A percentile compares a stretch with the other conserved stretches of the same genome.
These are phyloP conservation scores for Orchesellides sinensis DNA, from an alignment of 2,888 invertebrate genomes.

Conservation along the genomic window DNA sequence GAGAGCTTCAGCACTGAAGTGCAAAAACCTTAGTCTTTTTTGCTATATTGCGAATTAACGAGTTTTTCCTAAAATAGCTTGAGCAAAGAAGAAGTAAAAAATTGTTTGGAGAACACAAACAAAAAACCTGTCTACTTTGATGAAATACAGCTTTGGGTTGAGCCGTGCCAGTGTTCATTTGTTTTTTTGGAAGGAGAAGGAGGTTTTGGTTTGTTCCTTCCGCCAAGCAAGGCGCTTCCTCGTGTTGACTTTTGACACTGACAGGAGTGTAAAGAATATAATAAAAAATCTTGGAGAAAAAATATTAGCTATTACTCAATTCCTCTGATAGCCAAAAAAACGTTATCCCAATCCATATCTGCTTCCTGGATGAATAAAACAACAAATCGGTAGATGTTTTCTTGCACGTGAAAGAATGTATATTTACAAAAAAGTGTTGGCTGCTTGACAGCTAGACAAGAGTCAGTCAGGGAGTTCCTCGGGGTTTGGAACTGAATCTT, in stretches of 20 bases:
- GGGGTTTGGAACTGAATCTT: background rate
- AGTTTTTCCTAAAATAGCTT: constrained; percentile 42
- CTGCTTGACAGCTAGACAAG: constrained; percentile 24
- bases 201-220: constrained; percentile 33
- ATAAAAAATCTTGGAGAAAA: too few species aligned
- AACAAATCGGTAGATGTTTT: background rate
- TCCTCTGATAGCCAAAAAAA: background rate
- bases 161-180: constrained; percentile 33
- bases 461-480: constrained; percentile 18
- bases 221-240: too few species aligned
- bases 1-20: background rate
- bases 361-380: constrained; percentile 15
- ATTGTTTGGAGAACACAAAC: background rate
- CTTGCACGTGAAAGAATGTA: background rate
- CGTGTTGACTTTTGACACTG: constrained; percentile 50
- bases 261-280: background rate
- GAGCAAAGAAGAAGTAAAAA: background rate
- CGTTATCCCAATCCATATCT: background rate
- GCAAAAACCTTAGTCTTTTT: background rate
- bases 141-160: constrained; percentile 41
- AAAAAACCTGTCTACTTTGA: constrained; percentile 16
- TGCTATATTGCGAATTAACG: constrained; percentile 28
- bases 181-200: constrained; percentile 40
- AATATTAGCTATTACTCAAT: background rate
- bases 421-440: constrained; percentile 26